Base-by-base conservation (phyloP, 2,113 vertebrate genomes). In the Mohoua ochrocephala region DNA sequence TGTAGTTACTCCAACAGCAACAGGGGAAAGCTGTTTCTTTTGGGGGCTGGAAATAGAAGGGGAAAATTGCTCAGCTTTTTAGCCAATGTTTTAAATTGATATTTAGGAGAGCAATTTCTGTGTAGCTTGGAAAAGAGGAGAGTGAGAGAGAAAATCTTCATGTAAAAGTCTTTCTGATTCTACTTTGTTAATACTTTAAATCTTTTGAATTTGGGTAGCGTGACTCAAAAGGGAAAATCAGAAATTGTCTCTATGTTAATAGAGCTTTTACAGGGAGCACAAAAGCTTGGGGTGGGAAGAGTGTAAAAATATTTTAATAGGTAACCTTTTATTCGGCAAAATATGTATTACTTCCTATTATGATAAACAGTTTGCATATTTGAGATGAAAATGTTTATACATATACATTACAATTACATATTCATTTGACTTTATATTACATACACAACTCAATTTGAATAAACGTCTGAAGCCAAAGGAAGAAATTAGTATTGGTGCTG, bases 371-470 rank as follows among this genome's bases (percentile, higher is more conserved):
- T 97, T 97, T 87, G 97, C 96, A 94, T 97, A 96, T 97, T 97
- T 96, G 88, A 97, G 93, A 96, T 93, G 96, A 97, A 97, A 97
- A 97, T 96, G 89, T 96, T 96, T 97, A 97, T 97, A 97, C 95
- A 97, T 97, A 97, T 97, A 97, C 95, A 97, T 97, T 96, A 95
- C 95, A 97, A 97, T 97, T 97, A 97, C 96, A 96, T 97, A 98
- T 97, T 97, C 97, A 97, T 97, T 97, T 94, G 95, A 96, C 97
- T 97, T 97, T 97, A 96, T 97, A 97, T 97, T 96, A 97, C 93
- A 97, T 95, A 95, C 96, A 93, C 97, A 97, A 91, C 96, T 97
- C 97, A 97, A 97, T 98, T 97, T 97, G 97, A 96, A 97, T 97
- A 98, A 97, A 97, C 86, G 90, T 96, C 95, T 97, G 95, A 97